Evolutionary conservation across 1,140 invertebrate genomes (phyloP).

Genomic region (Phocides pigmalion): DNA sequence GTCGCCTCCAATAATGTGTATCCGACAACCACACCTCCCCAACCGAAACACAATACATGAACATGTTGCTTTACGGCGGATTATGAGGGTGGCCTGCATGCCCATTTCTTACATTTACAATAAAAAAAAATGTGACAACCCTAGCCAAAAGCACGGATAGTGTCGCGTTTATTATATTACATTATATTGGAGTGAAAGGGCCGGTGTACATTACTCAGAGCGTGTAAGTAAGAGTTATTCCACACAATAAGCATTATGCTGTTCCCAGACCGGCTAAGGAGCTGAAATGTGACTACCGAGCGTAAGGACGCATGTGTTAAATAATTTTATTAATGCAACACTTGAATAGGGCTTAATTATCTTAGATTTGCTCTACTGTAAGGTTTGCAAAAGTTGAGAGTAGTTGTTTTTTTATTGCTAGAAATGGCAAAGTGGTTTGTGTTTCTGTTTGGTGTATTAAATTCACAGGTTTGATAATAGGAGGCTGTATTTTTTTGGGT

Average conservation of each 20-base stretch:
- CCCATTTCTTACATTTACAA: no score
- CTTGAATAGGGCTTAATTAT: conserved; percentile 31
- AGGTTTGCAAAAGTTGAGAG: not conserved
- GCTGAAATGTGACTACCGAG: conserved; percentile 31
- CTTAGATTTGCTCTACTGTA: not conserved
- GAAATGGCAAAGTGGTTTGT: not conserved
- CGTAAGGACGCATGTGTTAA: conserved; percentile 22
- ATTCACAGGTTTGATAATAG: no score
- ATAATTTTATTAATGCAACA: conserved; percentile 29
- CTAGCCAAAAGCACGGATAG: conserved; percentile 11
- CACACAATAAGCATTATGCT: conserved; percentile 34
- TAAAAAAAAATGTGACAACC: no score
- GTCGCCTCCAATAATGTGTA: no score
- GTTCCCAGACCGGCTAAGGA: conserved; percentile 25
- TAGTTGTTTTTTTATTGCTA: not conserved
- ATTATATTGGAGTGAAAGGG: conserved; percentile 33
- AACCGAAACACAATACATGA: no score
- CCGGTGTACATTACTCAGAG: conserved; percentile 14
- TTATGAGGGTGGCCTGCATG: no score
- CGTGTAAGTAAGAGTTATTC: conserved; percentile 33
- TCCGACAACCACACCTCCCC: no score
- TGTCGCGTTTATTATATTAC: conserved; percentile 34
- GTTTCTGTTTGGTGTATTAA: no score
- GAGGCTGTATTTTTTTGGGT: no score
- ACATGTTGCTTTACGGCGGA: no score